Conservation (phyloP, 92 coral and sea anemone species). For the Blastomussa wellsi region DNA sequence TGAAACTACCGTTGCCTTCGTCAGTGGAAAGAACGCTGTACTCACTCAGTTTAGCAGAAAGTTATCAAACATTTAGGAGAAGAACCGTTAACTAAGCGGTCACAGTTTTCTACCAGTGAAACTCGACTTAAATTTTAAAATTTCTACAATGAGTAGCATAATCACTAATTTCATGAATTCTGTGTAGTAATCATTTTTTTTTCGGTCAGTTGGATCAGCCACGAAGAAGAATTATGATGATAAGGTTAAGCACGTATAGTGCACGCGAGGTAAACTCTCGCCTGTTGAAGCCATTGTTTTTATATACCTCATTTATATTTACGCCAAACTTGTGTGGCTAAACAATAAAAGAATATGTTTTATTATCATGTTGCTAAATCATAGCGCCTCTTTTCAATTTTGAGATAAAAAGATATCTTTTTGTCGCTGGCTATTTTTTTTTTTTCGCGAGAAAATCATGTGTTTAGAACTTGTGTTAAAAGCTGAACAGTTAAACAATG, state of each 20-base stretch:
- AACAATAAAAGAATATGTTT: not conserved
- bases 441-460: not conserved
- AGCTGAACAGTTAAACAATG: not conserved
- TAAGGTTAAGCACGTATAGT: not conserved
- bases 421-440: not conserved
- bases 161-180: not conserved
- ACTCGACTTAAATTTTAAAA: not conserved
- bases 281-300: not conserved
- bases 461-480: not conserved
- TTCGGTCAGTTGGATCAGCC: not conserved
- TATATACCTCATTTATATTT: not conserved
- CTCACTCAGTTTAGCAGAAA: conserved; percentile 29
- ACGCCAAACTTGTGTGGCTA: not conserved
- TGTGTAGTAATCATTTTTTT: not conserved
- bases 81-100: not conserved
- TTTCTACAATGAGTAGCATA: not conserved
- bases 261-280: not conserved
- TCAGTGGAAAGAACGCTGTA: conserved; percentile 12
- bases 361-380: not conserved
- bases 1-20: not conserved
- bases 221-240: not conserved
- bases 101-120: not conserved
- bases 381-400: not conserved
- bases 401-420: not conserved
- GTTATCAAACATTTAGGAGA: not conserved